phyloP scores from a whole-genome alignment of 2,888 invertebrate species.

The Platynereis dumerilii region DNA sequence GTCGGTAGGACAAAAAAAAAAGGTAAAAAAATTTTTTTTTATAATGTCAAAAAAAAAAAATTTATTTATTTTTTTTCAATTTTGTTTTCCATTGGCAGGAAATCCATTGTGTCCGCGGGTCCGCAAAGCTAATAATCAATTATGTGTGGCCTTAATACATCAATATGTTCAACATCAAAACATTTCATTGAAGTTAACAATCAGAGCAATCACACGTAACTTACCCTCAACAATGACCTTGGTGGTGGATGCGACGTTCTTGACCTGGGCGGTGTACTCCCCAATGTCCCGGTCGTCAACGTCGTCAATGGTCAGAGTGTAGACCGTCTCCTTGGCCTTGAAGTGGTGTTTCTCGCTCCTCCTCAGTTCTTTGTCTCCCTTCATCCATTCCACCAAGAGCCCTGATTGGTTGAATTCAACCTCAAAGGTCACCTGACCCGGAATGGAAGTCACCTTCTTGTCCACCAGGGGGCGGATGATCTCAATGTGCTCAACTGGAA shows the following conservation, averaged over 20 bases:
- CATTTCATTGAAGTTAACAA: no score
- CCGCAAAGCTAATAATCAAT: no score
- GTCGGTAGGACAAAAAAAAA: no score
- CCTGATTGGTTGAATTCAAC: constrained; percentile 64
- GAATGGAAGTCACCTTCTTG: constrained; percentile 37
- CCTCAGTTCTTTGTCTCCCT: constrained; percentile 46
- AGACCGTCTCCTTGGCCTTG: constrained; percentile 25
- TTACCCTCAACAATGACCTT: constrained; percentile 36
- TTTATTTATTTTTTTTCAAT: no score
- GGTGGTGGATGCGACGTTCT: constrained; percentile 32
- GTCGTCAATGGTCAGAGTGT: constrained; percentile 38
- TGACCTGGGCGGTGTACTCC: constrained; percentile 36
- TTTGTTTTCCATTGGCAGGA: no score
- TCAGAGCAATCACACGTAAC: no score
- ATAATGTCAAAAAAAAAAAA: no score
- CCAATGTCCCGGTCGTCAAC: constrained; percentile 40
- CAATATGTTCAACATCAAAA: no score
- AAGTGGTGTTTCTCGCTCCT: constrained; percentile 39
- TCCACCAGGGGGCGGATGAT: constrained; percentile 35
- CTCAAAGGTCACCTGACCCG: constrained; percentile 68
- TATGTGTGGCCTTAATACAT: no score
- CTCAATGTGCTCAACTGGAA: constrained; percentile 34
- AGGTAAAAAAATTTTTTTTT: no score
- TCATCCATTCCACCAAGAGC: constrained; percentile 70
- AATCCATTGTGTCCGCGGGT: no score